A percentile compares a stretch with the other conserved stretches of the same genome.
Conservation (phyloP, 2,113 vertebrate genomes). For the Dipodomys stephensi region DNA sequence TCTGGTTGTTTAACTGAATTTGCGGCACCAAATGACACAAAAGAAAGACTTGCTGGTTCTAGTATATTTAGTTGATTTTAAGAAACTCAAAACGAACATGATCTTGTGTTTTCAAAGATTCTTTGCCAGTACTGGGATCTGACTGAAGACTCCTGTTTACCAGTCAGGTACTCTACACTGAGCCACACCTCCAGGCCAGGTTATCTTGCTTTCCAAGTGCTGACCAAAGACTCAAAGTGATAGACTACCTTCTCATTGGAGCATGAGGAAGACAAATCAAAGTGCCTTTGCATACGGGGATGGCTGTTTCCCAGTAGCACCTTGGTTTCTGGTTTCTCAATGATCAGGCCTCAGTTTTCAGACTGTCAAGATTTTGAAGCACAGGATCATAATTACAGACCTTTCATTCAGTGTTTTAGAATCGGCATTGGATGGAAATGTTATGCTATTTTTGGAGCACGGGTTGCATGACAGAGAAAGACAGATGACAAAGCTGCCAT, state of each 20-base stretch:
- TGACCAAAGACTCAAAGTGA: neutral
- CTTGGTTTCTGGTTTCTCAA: conserved; percentile 26
- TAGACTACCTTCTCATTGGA: neutral
- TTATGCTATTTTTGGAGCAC: conserved; percentile 11
- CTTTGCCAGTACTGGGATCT: no score
- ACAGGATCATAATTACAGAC: conserved; percentile 5
- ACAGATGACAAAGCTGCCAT: conserved; percentile 26
- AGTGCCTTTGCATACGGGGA: neutral
- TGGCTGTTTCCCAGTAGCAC: neutral
- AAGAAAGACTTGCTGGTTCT: neutral
- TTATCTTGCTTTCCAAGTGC: no score
- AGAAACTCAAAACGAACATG: neutral
- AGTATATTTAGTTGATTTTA: neutral
- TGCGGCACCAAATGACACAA: neutral
- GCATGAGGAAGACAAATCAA: neutral
- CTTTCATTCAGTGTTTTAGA: neutral
- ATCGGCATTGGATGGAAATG: neutral
- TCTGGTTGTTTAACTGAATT: neutral
- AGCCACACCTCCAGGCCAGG: no score
- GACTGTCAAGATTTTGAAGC: conserved; percentile 12
- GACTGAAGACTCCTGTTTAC: no score
- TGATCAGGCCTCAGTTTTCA: neutral
- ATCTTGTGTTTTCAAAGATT: neutral
- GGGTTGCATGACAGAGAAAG: conserved; percentile 18
- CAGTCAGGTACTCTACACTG: no score